A percentile compares a stretch with the other conserved stretches of the same genome.
Conservation (phyloP, 2,888 invertebrate species). For the Iphiclides podalirius region DNA sequence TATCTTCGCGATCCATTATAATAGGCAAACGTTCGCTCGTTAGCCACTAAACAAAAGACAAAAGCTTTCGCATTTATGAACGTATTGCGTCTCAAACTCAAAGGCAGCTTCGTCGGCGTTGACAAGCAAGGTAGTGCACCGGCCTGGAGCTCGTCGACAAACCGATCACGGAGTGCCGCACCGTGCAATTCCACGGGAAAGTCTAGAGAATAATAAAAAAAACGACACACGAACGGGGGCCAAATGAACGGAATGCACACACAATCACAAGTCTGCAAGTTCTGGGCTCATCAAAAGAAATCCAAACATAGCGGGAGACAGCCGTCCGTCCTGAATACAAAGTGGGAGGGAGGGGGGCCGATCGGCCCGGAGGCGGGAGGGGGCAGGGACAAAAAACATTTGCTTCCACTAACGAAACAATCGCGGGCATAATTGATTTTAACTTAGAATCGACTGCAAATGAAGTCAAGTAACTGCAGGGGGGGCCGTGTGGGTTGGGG, state of each 20-base stretch:
- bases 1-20: no score
- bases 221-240: constrained; percentile 23
- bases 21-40: no score
- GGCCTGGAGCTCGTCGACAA: no score
- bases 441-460: constrained; percentile 68
- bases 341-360: constrained; percentile 36
- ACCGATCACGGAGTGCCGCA: constrained; percentile 11
- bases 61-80: no score
- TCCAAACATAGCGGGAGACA: constrained; percentile 61
- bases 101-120: no score
- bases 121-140: no score
- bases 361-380: constrained; percentile 23
- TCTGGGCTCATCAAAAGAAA: constrained; percentile 74
- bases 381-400: constrained; percentile 60
- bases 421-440: constrained; percentile 77
- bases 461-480: constrained; percentile 46
- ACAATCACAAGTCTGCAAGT: constrained; percentile 37
- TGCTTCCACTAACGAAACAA: constrained; percentile 75
- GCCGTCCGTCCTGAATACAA: constrained; percentile 64
- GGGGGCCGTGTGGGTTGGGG: constrained; percentile 24
- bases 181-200: constrained; percentile 18
- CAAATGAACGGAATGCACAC: constrained; percentile 40
- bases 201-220: constrained; percentile 25
- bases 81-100: no score
- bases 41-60: no score